Percentiles rank a stretch among this genome's conserved stretches.
Conservation (phyloP, 1,140 invertebrate genomes). For the Scaptomyza montana region DNA sequence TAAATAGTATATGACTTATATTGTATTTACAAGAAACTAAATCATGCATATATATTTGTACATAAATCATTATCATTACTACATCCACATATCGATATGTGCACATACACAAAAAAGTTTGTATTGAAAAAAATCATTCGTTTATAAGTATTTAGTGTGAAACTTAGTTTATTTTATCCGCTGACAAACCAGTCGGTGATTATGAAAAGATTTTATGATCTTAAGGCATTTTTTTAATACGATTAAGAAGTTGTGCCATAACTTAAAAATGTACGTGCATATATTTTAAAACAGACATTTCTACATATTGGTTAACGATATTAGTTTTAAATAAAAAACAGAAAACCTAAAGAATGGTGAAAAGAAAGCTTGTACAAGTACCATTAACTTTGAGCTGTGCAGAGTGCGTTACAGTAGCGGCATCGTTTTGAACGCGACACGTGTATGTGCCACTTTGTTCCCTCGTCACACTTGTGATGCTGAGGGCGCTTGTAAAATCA, state of each 20-base stretch:
- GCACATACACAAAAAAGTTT: background rate
- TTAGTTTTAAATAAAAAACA: background rate
- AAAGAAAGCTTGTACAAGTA: slow-evolving; percentile 72
- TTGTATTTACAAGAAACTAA: background rate
- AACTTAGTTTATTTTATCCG: background rate
- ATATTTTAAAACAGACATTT: background rate
- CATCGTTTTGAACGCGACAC: slow-evolving; percentile 87
- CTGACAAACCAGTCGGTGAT: background rate
- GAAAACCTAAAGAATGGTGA: background rate
- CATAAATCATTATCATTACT: too few species aligned
- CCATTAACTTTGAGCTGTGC: slow-evolving; percentile 87
- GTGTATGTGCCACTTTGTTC: slow-evolving; percentile 89
- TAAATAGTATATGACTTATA: background rate
- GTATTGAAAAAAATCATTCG: background rate
- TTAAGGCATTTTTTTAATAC: background rate
- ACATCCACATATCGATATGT: background rate
- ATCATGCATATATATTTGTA: background rate
- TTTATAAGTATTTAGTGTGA: too few species aligned
- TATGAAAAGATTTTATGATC: background rate
- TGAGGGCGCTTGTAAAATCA: slow-evolving; percentile 87
- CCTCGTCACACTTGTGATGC: slow-evolving; percentile 87
- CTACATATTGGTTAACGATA: background rate
- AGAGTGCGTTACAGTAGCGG: slow-evolving; percentile 86
- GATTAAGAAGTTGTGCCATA: background rate
- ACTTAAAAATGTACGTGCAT: background rate